These are phyloP conservation scores for Muntiacus reevesi DNA, from an alignment of 2,113 vertebrate genomes.

Conservation along the genomic window DNA sequence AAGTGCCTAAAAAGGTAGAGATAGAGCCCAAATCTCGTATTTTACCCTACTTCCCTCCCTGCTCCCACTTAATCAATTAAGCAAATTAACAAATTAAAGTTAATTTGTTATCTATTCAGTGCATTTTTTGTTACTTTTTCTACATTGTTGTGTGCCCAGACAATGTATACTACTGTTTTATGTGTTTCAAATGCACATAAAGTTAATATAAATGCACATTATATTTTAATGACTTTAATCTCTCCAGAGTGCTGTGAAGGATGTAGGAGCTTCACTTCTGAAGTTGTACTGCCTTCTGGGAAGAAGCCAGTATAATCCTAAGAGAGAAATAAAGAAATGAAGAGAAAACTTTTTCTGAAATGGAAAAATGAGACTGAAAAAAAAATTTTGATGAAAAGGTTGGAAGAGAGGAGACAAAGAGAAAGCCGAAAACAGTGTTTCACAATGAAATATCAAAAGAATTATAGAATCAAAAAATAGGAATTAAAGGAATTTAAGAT, in stretches of 20 bases:
- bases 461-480: slow-evolving; percentile 17
- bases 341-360: background rate
- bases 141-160: background rate
- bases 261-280: background rate
- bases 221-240: background rate
- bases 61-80: background rate
- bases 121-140: background rate
- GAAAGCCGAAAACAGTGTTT: background rate
- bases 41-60: background rate
- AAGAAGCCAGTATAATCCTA: background rate
- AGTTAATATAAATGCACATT: background rate
- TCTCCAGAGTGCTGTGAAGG: slow-evolving; percentile 27
- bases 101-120: background rate
- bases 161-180: background rate
- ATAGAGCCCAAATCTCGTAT: background rate
- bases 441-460: slow-evolving; percentile 1
- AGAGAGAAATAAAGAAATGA: background rate
- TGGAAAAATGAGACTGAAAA: background rate
- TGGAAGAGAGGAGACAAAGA: background rate
- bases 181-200: background rate
- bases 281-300: background rate
- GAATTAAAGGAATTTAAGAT: slow-evolving; percentile 43
- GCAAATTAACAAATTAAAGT: background rate
- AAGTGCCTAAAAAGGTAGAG: background rate
- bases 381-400: background rate